Evolutionary conservation across 2,797 vertebrate genomes (phyloP).

Genomic region (Notamacropus eugenii): DNA sequence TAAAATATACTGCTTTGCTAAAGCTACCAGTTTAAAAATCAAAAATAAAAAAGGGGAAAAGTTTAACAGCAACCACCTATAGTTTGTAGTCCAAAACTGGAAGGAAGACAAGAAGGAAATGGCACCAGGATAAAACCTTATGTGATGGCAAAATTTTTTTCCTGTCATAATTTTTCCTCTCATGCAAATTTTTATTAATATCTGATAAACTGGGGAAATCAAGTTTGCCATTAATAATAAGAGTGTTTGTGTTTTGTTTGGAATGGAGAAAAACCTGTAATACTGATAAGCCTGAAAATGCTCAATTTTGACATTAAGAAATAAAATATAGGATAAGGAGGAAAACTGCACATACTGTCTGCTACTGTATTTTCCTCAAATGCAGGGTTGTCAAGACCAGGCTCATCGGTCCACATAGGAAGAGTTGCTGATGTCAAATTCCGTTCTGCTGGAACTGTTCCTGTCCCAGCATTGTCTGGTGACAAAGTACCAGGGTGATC

Average conservation of each 20-base stretch:
- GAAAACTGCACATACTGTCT: constrained; percentile 90
- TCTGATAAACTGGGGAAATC: neutral
- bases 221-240: constrained; percentile 19
- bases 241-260: neutral
- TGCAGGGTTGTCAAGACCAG: constrained; percentile 94
- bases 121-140: neutral
- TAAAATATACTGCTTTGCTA: neutral
- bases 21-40: neutral
- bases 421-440: constrained; percentile 82
- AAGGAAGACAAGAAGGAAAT: neutral
- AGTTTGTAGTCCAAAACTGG: neutral
- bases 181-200: constrained; percentile 1
- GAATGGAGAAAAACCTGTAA: constrained; percentile 40
- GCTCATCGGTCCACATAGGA: constrained; percentile 90
- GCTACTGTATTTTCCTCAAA: constrained; percentile 94
- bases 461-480: constrained; percentile 87
- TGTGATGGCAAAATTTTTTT: neutral
- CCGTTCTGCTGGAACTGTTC: constrained; percentile 84
- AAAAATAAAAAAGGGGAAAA: neutral
- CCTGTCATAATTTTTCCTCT: constrained; percentile 18
- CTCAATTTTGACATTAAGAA: constrained; percentile 51
- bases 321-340: constrained; percentile 14
- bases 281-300: constrained; percentile 52
- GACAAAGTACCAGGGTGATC: constrained; percentile 85
- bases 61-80: neutral